Base-by-base conservation (phyloP, 2,888 invertebrate species). In the Nomada fucata region DNA sequence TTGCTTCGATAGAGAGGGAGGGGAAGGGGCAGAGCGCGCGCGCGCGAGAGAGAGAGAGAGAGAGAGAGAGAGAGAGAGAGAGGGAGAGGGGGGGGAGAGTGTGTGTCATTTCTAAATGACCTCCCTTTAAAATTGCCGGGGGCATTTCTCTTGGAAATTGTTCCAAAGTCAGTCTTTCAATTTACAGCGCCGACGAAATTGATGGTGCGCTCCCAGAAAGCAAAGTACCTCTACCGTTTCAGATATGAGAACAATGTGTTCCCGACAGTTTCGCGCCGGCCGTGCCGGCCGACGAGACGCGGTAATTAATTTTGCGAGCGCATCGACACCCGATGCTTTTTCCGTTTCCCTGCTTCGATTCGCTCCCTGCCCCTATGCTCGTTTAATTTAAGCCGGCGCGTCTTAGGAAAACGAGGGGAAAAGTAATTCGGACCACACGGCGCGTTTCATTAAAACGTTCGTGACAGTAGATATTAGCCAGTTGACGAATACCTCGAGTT, bases 241-340 rank as follows among this genome's bases (percentile, higher is more conserved):
- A 13, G 29, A 73, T 44, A 52, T 52, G 52, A 60, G 70, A 82
- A 76, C 42, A 72, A 29, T 57, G 63, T 61, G 36, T 60, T 60
- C 55, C 29, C 60, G 53, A 61, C 52, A 72, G 64, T 64, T 64
- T 52, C 20, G 47, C 20, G 52, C 13, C 9, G 36, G 36, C 0
- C 36, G 36, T 36, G 36, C 36, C 36, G 29, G 29, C 5, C 29
- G 13, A 23, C 44, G 26, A n/a, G n/a, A 20, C 10, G 23, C 47
- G 52, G 47, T 70, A 73, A 83, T 82, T 82, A 74, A 77, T 83
- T 47, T 73, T 15, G 50, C 50, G 18, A 23, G 20, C 53, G 29
- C 69, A 73, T 70, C 65, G 64, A 73, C n/a, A 29, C 36, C 10
- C 59, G 59, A 47, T 42, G 36, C 10, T 67, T 52, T 60, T 67